Conservation (phyloP, 1,140 invertebrate species). For the Coelopa frigida region DNA sequence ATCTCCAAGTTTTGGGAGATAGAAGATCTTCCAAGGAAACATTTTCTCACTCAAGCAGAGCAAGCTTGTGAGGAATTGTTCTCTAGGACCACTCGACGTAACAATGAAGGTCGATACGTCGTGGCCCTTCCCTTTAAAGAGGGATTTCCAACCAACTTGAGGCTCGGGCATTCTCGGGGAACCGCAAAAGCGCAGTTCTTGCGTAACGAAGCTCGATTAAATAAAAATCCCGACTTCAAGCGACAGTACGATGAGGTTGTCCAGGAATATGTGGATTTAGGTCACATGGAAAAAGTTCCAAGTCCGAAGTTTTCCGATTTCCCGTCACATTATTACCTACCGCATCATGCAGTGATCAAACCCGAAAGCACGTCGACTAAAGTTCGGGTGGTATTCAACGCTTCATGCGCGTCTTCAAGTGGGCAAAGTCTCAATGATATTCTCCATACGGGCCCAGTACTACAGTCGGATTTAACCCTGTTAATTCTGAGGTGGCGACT, state of each 20-base stretch:
- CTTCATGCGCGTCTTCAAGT: slow-evolving; percentile 13
- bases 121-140: neutral
- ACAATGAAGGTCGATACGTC: neutral
- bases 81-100: neutral
- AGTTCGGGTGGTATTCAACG: slow-evolving; percentile 22
- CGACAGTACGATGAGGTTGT: slow-evolving; percentile 22
- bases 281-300: slow-evolving; percentile 27
- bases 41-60: neutral
- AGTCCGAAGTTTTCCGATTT: neutral
- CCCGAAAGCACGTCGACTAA: slow-evolving; percentile 15
- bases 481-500: slow-evolving; percentile 10
- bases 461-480: slow-evolving; percentile 8
- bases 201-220: neutral
- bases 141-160: neutral
- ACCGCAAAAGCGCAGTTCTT: neutral
- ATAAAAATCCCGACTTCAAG: neutral
- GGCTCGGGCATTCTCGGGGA: neutral
- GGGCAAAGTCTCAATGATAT: slow-evolving; percentile 18
- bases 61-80: neutral
- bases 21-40: slow-evolving; percentile 1
- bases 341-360: slow-evolving; percentile 31
- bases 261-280: slow-evolving; percentile 26
- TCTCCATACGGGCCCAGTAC: slow-evolving; percentile 10
- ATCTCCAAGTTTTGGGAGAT: slow-evolving; percentile 4
- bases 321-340: slow-evolving; percentile 14